phyloP scores from a whole-genome alignment of 2,797 vertebrate species.

The Sphaeramia orbicularis region DNA sequence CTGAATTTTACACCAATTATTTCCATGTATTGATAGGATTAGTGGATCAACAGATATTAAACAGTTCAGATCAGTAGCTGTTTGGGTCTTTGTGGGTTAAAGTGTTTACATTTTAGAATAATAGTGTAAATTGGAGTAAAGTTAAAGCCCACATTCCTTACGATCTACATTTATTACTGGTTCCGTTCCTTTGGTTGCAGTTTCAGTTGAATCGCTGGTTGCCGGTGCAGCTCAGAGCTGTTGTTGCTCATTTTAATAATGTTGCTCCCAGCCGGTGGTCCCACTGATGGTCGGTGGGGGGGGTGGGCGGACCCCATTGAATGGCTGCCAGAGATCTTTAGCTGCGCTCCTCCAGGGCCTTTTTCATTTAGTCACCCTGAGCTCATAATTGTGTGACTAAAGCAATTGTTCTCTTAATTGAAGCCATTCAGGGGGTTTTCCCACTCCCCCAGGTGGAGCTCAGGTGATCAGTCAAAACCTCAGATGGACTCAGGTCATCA shows the following conservation, averaged over 20 bases:
- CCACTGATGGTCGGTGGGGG: slow-evolving; percentile 69
- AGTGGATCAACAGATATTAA: too few relatives aligned
- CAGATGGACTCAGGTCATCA: slow-evolving; percentile 73
- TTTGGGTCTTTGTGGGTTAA: too few relatives aligned
- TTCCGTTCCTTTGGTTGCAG: slow-evolving; percentile 20
- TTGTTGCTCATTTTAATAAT: slow-evolving; percentile 68
- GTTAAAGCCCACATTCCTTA: too few relatives aligned
- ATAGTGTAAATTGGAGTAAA: too few relatives aligned
- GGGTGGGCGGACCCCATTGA: slow-evolving; percentile 71
- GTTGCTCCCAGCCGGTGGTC: slow-evolving; percentile 80
- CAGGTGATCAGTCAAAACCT: slow-evolving; percentile 69
- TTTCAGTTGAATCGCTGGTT: slow-evolving; percentile 47
- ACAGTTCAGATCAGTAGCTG: too few relatives aligned
- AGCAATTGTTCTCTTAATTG: slow-evolving; percentile 88
- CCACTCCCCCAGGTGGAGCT: slow-evolving; percentile 78
- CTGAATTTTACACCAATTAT: too few relatives aligned
- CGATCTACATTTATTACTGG: slow-evolving; percentile 26
- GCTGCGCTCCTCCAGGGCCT: slow-evolving; percentile 82
- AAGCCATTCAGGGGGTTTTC: slow-evolving; percentile 74
- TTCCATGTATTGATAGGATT: too few relatives aligned
- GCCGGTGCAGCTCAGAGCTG: slow-evolving; percentile 38
- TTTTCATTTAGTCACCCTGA: slow-evolving; percentile 83
- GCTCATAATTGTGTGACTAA: slow-evolving; percentile 88
- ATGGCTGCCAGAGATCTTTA: slow-evolving; percentile 84
- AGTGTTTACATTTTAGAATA: too few relatives aligned